Evolutionary conservation across 2,797 vertebrate genomes (phyloP), one percentile per base, ranked within the genome.

Genomic region (Dendrocincla tyrannina): DNA sequence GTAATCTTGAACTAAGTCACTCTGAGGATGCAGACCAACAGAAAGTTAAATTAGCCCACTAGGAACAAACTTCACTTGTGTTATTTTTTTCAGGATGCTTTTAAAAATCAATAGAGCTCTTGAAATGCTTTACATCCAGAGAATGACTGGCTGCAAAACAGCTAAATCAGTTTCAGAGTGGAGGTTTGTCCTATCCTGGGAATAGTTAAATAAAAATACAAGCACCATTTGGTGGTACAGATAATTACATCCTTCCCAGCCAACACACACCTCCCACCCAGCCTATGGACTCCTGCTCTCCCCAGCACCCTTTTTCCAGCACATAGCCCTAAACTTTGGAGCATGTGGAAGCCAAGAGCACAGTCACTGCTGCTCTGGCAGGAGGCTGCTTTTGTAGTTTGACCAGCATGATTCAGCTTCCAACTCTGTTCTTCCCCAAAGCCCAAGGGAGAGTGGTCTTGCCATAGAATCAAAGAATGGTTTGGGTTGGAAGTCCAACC

Each of bases 71-170:
- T 77, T 68, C 52, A 28, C 30, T 47, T 6, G 2, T 11, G 32
- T 66, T 66, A 22, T 42, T 39, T 50, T 13, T 91, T 82, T 58
- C 78, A 92, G 52, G 56, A 70, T 70, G 52, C 28, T 82, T 94
- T 85, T 28, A 50, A 92, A 92, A 85, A 66, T 68, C 81, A 64
- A 28, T 25, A 74, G 68, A 50, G 25, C 30, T 66, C 68, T 93
- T 78, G 39, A 64, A 89, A 63, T 39, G 63, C 24, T 69, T 91
- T 49, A 32, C 82, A 74, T 11, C 66, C 12, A 62, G 23, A 20
- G 24, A 66, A 50, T 30, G 33, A 5, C 15, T 20, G 28, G 30
- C 63, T 94, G 70, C 46, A 79, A 53, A 75, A 73, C 17, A 88
- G 49, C 46, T 68, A 44, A 37, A 70, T n/a, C 59, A n/a, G 6